phyloP scores from a whole-genome alignment of 2,113 vertebrate genomes.

The Salminus brasiliensis region DNA sequence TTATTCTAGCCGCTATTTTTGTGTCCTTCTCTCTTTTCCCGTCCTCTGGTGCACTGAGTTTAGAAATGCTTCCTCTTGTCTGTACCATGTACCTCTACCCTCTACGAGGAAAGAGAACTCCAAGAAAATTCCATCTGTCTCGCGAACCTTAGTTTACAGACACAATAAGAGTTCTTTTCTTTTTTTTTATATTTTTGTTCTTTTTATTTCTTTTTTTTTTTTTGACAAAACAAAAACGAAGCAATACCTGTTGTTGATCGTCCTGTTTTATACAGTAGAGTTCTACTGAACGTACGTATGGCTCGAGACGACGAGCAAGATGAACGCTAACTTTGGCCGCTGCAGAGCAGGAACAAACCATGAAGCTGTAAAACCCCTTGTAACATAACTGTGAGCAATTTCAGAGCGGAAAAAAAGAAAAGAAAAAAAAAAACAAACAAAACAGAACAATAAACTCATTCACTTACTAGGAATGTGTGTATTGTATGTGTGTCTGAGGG shows the following conservation, averaged over 20 bases:
- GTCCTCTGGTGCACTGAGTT: conserved; percentile 77
- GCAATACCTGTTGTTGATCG: conserved; percentile 88
- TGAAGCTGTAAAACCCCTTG: conserved; percentile 86
- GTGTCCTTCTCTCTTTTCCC: conserved; percentile 68
- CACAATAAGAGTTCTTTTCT: conserved; percentile 80
- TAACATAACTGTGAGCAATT: conserved; percentile 95
- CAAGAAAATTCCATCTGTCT: conserved; percentile 64
- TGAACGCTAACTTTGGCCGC: conserved; percentile 43
- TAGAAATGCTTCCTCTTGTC: conserved; percentile 84
- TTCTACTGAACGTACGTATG: conserved; percentile 59
- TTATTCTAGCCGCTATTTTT: conserved; percentile 64
- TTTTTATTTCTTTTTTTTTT: too few relatives aligned
- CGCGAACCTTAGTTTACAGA: conserved; percentile 70
- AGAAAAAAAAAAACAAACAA: conserved; percentile 72
- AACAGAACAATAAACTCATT: conserved; percentile 88
- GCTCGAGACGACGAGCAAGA: conserved; percentile 66
- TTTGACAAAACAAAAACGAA: conserved; percentile 82
- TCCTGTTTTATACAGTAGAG: conserved; percentile 81
- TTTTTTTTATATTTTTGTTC: conserved; percentile 75
- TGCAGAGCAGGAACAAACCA: conserved; percentile 85
- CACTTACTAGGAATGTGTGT: conserved; percentile 75
- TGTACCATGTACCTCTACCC: conserved; percentile 72
- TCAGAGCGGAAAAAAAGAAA: conserved; percentile 83
- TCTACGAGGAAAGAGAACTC: conserved; percentile 75
- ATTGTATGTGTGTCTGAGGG: conserved; percentile 29